Evolutionary conservation across 2,113 vertebrate species (phyloP).

Genomic region (Pogonocichla stellata): DNA sequence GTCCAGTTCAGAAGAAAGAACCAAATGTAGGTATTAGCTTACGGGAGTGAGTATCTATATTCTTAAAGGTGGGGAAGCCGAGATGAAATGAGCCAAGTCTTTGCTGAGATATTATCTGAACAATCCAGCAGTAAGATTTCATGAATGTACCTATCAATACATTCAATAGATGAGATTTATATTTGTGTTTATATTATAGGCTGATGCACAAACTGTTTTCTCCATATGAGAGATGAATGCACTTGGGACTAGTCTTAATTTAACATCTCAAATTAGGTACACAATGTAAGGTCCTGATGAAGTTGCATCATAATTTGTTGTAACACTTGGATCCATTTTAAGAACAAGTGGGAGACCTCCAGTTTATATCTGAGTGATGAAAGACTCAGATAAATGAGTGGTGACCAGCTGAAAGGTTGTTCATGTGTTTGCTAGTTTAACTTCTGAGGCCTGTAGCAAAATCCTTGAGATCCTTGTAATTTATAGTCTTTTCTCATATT

Average conservation of each 20-base stretch:
- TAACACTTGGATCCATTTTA: background rate
- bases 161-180: background rate
- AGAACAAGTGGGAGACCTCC: background rate
- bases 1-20: background rate
- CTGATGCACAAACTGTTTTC: background rate
- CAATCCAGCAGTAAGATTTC: background rate
- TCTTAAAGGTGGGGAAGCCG: background rate
- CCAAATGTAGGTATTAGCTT: background rate
- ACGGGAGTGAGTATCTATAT: fast-evolving
- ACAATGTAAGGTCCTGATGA: background rate
- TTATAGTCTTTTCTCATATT: background rate
- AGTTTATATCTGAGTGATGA: background rate
- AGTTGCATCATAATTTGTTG: background rate
- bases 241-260: background rate
- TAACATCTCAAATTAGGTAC: background rate
- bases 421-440: background rate
- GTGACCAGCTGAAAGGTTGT: background rate
- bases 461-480: background rate
- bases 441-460: background rate
- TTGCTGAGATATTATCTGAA: background rate
- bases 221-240: background rate
- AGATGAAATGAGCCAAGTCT: background rate
- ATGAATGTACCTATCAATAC: background rate
- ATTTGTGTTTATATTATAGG: background rate
- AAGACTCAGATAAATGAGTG: background rate